Evolutionary conservation across 2,113 vertebrate genomes (phyloP).

Genomic region (Peromyscus leucopus): DNA sequence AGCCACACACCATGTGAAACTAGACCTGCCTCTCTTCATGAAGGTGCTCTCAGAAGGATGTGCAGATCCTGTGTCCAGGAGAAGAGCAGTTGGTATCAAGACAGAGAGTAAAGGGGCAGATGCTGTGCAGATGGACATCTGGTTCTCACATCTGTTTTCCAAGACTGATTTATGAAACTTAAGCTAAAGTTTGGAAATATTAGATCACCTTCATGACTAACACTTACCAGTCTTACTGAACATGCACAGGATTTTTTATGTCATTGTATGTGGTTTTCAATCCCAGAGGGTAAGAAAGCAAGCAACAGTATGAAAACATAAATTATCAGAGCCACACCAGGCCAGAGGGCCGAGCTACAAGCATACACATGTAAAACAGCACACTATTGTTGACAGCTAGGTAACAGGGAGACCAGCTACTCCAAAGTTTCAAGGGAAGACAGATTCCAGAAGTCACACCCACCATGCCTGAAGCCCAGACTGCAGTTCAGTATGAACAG

Average conservation of each 20-base stretch:
- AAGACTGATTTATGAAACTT: conserved; percentile 16
- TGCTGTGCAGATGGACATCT: background rate
- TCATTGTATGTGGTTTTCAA: background rate
- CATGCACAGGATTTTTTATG: background rate
- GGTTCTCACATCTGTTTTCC: conserved; percentile 13
- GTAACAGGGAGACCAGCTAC: background rate
- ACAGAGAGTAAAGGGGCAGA: background rate
- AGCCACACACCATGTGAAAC: background rate
- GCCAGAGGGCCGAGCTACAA: background rate
- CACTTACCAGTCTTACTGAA: background rate
- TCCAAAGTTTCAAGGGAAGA: background rate
- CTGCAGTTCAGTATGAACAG: background rate
- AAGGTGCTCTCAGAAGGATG: background rate
- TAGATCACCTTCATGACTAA: background rate
- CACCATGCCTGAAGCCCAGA: background rate
- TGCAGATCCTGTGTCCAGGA: background rate
- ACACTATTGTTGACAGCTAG: background rate
- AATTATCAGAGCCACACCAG: background rate
- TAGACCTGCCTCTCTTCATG: background rate
- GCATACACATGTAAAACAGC: background rate
- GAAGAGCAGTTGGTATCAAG: background rate
- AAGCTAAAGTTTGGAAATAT: conserved; percentile 4
- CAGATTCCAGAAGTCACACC: background rate
- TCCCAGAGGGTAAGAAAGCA: background rate
- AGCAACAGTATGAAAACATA: background rate